Evolutionary conservation across 2,113 vertebrate species (phyloP), one percentile per base, ranked within the genome.

Genomic region (Rousettus leschenaultii): DNA sequence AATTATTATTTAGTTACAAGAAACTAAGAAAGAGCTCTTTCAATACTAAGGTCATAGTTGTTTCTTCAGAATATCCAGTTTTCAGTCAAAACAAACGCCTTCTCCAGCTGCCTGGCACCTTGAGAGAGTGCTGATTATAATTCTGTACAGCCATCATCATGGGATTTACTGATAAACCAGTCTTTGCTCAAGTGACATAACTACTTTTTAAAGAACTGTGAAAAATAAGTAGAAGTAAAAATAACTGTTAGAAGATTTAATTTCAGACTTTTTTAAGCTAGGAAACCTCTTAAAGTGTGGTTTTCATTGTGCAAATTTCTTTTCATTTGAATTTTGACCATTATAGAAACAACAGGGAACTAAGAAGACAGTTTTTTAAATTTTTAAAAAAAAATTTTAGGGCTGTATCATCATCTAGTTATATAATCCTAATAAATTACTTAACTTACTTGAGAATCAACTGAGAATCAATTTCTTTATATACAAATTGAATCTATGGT

Each of bases 151-250:
- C 4, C 18, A 7, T 33, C 24, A 24, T 78, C 10, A 28, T 61
- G 86, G 63, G 68, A 53, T 61, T 43, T 51, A n/a, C 35, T 63
- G 57, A 63, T 55, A 90, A 84, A 28, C 3, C 24, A n/a, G 26
- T 5, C 21, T 71, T 75, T n/a, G 53, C 51, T 10, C 65, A 35
- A 18, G 26, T 33, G 45, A 40, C n/a, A 35, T 28, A 14, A 82
- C 15, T 19, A 12, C 45, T 55, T 45, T 59, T 74, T 89, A 89
- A 86, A 66, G 15, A 86, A 65, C 16, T 24, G 28, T 82, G 51
- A 77, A 90, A 86, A 84, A 35, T 18, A 83, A 51, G 40, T 70
- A 38, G 22, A 88, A 35, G 7, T 94, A 70, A 90, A 96, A 94
- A 33, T 74, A 61, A 68, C 40, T 63, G 28, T 74, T 80, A 38